Evolutionary conservation across 2,797 vertebrate genomes (phyloP).

Genomic region (Coranthus polyacanthus): DNA sequence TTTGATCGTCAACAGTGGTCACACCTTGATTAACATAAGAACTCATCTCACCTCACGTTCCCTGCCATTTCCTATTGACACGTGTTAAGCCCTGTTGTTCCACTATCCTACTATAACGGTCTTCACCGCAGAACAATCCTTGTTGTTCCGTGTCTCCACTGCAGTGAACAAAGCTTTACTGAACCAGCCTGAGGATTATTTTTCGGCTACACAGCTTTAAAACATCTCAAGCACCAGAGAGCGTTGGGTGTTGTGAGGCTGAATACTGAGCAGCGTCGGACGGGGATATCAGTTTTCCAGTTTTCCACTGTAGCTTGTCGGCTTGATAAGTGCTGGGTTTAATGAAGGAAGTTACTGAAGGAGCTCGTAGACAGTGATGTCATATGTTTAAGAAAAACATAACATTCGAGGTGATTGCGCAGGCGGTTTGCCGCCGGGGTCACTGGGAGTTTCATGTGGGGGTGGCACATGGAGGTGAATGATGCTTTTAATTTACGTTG

Average conservation of each 20-base stretch:
- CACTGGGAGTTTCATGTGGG: too few relatives aligned
- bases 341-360: conserved; percentile 59
- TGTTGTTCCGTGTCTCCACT: too few relatives aligned
- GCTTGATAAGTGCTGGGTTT: conserved; percentile 64
- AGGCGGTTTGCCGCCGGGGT: conserved; percentile 34
- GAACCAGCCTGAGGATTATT: background rate
- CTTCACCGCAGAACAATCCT: too few relatives aligned
- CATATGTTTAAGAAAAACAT: conserved; percentile 69
- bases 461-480: background rate
- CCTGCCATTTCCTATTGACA: too few relatives aligned
- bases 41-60: too few relatives aligned
- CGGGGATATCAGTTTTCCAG: conserved; percentile 51
- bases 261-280: conserved; percentile 33
- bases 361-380: conserved; percentile 76
- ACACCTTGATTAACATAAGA: too few relatives aligned
- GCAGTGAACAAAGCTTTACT: too few relatives aligned
- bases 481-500: too few relatives aligned
- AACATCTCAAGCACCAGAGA: conserved; percentile 12
- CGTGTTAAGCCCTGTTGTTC: too few relatives aligned
- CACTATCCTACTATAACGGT: too few relatives aligned
- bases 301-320: conserved; percentile 35
- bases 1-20: too few relatives aligned
- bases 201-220: conserved; percentile 32
- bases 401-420: conserved; percentile 36
- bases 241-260: conserved; percentile 48